phyloP scores from a whole-genome alignment of 1,140 invertebrate species.

The Drosophila equinoxialis region DNA sequence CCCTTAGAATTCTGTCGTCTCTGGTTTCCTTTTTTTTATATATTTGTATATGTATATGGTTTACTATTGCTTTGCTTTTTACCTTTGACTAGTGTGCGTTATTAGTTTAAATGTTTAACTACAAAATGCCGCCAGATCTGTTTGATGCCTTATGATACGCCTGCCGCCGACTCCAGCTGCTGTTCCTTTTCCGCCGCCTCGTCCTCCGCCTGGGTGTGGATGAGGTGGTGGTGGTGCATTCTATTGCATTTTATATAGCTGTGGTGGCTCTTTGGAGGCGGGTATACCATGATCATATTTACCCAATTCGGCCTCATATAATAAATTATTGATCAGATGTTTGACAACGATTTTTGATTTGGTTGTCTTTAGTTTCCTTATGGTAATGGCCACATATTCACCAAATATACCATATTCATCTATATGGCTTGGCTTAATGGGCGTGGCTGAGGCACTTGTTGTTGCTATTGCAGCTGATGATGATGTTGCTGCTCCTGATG shows the following conservation, averaged over 20 bases:
- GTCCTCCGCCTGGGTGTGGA: background rate
- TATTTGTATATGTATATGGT: too few species aligned
- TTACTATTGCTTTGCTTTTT: slow-evolving; percentile 66
- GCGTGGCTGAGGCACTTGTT: slow-evolving; percentile 51
- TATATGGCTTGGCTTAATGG: slow-evolving; percentile 57
- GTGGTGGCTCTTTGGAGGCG: slow-evolving; percentile 75
- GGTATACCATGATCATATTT: slow-evolving; percentile 82
- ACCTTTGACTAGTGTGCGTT: slow-evolving; percentile 6
- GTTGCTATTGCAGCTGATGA: slow-evolving; percentile 42
- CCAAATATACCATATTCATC: slow-evolving; percentile 81
- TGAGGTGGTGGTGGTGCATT: background rate
- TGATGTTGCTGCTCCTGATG: slow-evolving; percentile 12
- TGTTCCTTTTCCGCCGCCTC: background rate
- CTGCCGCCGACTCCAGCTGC: background rate
- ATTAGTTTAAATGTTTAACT: slow-evolving; percentile 5
- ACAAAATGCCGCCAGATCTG: slow-evolving; percentile 10
- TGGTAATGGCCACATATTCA: slow-evolving; percentile 80
- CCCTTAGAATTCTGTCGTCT: slow-evolving; percentile 52
- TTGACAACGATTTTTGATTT: slow-evolving; percentile 81
- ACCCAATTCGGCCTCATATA: slow-evolving; percentile 78
- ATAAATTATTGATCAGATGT: slow-evolving; percentile 77
- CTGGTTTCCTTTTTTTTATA: slow-evolving; percentile 13
- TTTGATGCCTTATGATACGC: background rate
- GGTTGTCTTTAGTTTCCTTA: slow-evolving; percentile 77
- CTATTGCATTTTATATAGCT: slow-evolving; percentile 78